phyloP scores from a whole-genome alignment of 37 sponge, comb jelly and placozoan species.

The Halichondria panicea region DNA sequence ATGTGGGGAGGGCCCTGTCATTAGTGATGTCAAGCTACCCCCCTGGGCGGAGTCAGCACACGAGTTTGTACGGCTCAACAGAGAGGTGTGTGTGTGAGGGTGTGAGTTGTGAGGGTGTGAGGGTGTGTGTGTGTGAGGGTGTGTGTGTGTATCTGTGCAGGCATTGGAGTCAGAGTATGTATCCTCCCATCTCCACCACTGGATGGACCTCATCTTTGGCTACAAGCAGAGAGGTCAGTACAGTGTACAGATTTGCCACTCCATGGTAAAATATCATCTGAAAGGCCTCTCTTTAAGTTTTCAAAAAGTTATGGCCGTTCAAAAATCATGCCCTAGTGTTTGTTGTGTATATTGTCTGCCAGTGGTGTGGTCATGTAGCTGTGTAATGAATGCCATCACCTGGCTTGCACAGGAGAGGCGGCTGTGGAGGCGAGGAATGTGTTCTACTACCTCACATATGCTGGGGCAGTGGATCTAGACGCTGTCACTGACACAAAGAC shows the following conservation, averaged over 20 bases:
- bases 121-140: not conserved
- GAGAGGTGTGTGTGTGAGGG: slow-evolving; percentile 35
- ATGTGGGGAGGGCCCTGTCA: slow-evolving; percentile 56
- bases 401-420: slow-evolving; percentile 49
- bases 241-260: not conserved
- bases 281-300: not conserved
- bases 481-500: slow-evolving; percentile 41
- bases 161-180: slow-evolving; percentile 94
- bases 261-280: not conserved
- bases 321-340: not conserved
- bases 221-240: slow-evolving; percentile 84
- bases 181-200: slow-evolving; percentile 77
- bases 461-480: slow-evolving; percentile 73
- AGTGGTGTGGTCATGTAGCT: no score
- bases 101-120: no score
- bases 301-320: not conserved
- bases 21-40: slow-evolving; percentile 74
- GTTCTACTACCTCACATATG: slow-evolving; percentile 89
- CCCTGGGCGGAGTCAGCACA: slow-evolving; percentile 82
- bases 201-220: slow-evolving; percentile 95
- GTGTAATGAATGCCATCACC: no score
- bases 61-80: slow-evolving; percentile 65
- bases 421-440: slow-evolving; percentile 79
- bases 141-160: slow-evolving; percentile 29
- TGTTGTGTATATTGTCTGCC: not conserved